phyloP scores from a whole-genome alignment of 2,113 vertebrate species.

The Bettongia penicillata region DNA sequence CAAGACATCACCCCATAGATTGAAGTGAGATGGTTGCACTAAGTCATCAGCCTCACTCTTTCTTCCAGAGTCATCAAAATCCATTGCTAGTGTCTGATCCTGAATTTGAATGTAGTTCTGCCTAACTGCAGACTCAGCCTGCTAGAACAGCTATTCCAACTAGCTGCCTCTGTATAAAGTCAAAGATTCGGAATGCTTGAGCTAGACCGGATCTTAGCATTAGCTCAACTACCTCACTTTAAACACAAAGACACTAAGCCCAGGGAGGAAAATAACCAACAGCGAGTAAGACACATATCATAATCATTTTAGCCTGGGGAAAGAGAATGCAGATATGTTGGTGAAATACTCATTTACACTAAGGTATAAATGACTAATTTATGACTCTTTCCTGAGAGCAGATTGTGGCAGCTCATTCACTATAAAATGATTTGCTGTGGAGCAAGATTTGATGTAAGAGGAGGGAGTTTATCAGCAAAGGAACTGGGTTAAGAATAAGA shows the following conservation, averaged over 20 bases:
- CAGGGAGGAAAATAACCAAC: not conserved
- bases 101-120: not conserved
- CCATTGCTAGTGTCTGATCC: not conserved
- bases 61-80: too few relatives aligned
- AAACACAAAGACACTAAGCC: not conserved
- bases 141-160: not conserved
- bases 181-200: not conserved
- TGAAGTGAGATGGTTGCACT: too few relatives aligned
- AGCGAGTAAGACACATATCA: not conserved
- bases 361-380: slow-evolving; percentile 1
- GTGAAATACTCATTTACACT: not conserved
- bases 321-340: not conserved
- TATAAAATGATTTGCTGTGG: not conserved
- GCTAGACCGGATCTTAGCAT: not conserved
- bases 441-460: not conserved
- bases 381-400: not conserved
- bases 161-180: not conserved
- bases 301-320: not conserved
- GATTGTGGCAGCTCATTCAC: not conserved
- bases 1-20: too few relatives aligned
- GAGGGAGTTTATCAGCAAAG: not conserved
- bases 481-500: not conserved
- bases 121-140: not conserved
- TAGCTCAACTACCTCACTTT: not conserved
- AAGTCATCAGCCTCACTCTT: too few relatives aligned